These are phyloP conservation scores for Disparrhopalites patrizii DNA, from an alignment of 2,888 invertebrate genomes.

Conservation along the genomic window DNA sequence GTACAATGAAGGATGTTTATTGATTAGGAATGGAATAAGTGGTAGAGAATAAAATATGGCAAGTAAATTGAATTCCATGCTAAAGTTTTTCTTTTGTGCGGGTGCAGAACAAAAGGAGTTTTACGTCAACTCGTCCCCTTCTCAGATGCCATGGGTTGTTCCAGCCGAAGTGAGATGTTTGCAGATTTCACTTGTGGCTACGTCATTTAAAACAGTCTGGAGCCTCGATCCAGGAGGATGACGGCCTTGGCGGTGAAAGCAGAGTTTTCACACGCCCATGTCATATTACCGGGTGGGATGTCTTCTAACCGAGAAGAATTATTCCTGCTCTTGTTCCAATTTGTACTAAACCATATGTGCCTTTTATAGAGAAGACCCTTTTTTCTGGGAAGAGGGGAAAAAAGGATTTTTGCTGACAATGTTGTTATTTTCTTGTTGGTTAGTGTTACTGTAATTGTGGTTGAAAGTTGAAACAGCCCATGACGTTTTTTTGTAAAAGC, in stretches of 20 bases:
- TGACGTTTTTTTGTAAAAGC: no score
- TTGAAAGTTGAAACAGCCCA: no score
- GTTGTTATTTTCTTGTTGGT: no score
- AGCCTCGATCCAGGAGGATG: slow-evolving; percentile 31
- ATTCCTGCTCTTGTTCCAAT: no score
- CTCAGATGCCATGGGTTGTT: slow-evolving; percentile 45
- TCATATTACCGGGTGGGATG: not conserved
- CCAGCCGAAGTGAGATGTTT: slow-evolving; percentile 41
- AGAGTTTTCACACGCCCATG: not conserved
- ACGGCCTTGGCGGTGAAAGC: not conserved
- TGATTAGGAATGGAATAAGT: no score
- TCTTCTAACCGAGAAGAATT: no score
- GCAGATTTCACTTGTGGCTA: slow-evolving; percentile 46
- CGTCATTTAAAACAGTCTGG: slow-evolving; percentile 41
- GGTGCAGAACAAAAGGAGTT: slow-evolving; percentile 44
- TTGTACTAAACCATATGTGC: no score
- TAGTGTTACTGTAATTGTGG: no score
- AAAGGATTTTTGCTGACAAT: no score
- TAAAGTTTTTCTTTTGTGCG: slow-evolving; percentile 14
- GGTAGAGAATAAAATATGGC: no score
- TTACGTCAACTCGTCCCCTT: slow-evolving; percentile 47
- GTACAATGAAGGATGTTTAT: not conserved
- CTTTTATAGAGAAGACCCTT: no score
- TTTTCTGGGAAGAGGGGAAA: no score
- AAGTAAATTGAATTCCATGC: not conserved